phyloP scores from a whole-genome alignment of 1,140 invertebrate species.

The Apolygus lucorum region DNA sequence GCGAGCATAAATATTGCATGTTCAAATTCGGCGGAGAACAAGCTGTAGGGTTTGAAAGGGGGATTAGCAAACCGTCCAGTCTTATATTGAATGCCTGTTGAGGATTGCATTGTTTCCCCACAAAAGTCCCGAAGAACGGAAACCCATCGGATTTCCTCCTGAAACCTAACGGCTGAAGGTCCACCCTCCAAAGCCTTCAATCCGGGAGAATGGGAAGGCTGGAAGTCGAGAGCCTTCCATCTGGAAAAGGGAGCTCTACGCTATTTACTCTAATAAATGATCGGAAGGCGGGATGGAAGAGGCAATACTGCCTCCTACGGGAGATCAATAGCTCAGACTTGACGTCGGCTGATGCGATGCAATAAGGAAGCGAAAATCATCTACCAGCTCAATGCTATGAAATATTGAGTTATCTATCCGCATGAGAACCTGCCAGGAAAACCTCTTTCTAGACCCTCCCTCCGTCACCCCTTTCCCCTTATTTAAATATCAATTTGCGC shows the following conservation, averaged over 20 bases:
- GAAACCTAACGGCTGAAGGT: background rate
- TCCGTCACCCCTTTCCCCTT: background rate
- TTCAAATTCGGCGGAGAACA: too few relatives aligned
- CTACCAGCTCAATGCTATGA: conserved; percentile 4
- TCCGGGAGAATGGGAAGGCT: too few relatives aligned
- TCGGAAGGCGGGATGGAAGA: background rate
- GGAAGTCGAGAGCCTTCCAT: too few relatives aligned
- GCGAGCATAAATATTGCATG: too few relatives aligned
- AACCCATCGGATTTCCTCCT: background rate
- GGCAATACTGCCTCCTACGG: background rate
- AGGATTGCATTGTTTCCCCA: background rate
- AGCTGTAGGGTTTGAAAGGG: too few relatives aligned
- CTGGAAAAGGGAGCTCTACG: background rate
- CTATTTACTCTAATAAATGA: conserved; percentile 17
- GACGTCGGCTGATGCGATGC: background rate
- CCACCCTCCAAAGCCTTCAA: background rate
- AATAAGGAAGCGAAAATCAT: background rate
- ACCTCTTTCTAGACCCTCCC: background rate
- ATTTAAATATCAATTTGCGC: conserved; percentile 9
- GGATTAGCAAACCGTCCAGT: too few relatives aligned
- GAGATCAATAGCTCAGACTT: conserved; percentile 6
- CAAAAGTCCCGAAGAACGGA: background rate
- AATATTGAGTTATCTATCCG: conserved; percentile 15
- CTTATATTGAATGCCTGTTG: too few relatives aligned
- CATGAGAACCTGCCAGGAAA: background rate